These are phyloP conservation scores for Catamblyrhynchus diadema DNA, from an alignment of 2,797 vertebrate species.

Conservation along the genomic window DNA sequence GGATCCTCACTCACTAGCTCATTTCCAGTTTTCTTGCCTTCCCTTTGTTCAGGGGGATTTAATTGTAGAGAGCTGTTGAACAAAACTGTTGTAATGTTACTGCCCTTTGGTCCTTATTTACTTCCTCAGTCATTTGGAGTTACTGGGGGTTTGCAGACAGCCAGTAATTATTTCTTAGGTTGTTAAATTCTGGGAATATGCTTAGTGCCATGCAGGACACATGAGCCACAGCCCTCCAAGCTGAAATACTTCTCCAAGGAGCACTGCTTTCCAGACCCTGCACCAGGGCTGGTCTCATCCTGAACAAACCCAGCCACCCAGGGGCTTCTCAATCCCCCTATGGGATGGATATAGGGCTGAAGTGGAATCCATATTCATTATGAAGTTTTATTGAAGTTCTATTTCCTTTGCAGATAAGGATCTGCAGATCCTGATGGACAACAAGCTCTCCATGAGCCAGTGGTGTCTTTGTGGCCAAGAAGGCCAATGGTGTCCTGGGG, in stretches of 20 bases:
- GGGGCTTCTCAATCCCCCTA: background rate
- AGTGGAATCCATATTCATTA: background rate
- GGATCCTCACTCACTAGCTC: background rate
- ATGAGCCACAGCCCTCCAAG: background rate
- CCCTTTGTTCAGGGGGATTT: background rate
- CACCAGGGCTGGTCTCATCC: background rate
- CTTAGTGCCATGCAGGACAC: background rate
- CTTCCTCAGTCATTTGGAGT: background rate
- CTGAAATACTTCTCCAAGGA: background rate
- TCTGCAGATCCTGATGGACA: background rate
- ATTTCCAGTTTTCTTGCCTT: background rate
- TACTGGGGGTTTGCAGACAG: background rate
- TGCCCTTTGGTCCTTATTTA: background rate
- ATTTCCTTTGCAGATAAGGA: background rate
- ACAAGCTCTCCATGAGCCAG: background rate
- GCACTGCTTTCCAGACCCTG: background rate
- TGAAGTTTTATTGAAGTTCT: background rate
- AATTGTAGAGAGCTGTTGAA: background rate
- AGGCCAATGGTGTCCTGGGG: fast-evolving
- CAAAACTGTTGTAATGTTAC: background rate
- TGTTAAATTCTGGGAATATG: background rate
- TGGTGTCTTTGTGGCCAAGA: background rate
- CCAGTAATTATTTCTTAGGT: background rate
- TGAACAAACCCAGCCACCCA: fast-evolving
- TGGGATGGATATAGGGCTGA: background rate